Evolutionary conservation across 2,888 invertebrate genomes (phyloP).

Genomic region (Lithodes maja): DNA sequence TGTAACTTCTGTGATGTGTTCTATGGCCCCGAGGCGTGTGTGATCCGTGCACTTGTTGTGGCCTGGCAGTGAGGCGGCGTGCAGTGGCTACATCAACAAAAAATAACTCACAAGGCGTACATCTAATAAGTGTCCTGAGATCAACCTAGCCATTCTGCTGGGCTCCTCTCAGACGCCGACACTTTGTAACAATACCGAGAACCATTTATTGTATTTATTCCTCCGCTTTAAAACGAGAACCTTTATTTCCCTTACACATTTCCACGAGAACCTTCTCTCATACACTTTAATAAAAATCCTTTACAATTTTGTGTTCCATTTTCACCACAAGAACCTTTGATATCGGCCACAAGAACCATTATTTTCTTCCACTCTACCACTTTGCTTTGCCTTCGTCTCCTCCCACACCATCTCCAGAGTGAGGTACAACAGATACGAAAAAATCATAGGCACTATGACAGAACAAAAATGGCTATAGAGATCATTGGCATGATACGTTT

Average conservation of each 20-base stretch:
- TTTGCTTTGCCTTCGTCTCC: slow-evolving; percentile 2
- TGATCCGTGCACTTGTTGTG: not conserved
- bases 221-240: not conserved
- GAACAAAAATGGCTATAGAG: slow-evolving; percentile 56
- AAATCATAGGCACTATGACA: slow-evolving; percentile 51
- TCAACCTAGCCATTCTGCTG: not conserved
- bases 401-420: slow-evolving; percentile 49
- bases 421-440: slow-evolving; percentile 54
- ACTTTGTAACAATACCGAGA: not conserved
- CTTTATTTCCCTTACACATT: too few species aligned
- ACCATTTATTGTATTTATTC: not conserved
- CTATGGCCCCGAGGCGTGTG: not conserved
- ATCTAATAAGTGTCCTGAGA: slow-evolving; percentile 34
- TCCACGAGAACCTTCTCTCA: too few species aligned
- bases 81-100: slow-evolving; percentile 17
- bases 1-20: not conserved
- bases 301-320: too few species aligned
- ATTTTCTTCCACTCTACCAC: not conserved
- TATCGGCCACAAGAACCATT: too few species aligned
- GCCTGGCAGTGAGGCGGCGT: slow-evolving; percentile 1
- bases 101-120: slow-evolving; percentile 8
- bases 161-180: slow-evolving; percentile 35
- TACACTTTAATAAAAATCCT: too few species aligned
- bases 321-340: too few species aligned
- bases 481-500: slow-evolving; percentile 42